Evolutionary conservation across 2,888 invertebrate species (phyloP).

Genomic region (Meandrusa payeni): DNA sequence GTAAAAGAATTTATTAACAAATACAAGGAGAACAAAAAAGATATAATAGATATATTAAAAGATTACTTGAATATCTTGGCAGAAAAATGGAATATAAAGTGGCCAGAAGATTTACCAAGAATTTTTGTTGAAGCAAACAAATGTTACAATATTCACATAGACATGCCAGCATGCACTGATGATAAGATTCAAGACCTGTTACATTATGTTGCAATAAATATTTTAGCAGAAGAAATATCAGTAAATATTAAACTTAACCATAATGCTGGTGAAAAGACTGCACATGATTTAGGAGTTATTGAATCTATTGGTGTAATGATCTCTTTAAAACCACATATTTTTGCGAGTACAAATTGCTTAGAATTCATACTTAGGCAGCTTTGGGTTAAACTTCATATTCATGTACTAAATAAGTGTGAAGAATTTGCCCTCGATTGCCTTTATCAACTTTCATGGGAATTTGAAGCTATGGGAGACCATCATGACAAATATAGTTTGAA

Average conservation of each 20-base stretch:
- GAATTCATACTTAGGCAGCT: conserved; percentile 60
- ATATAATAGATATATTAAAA: conserved; percentile 82
- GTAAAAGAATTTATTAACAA: conserved; percentile 83
- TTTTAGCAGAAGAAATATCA: conserved; percentile 63
- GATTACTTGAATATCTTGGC: conserved; percentile 81
- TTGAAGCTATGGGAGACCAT: conserved; percentile 67
- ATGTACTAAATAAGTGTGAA: conserved; percentile 61
- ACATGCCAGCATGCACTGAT: conserved; percentile 60
- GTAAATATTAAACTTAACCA: conserved; percentile 58
- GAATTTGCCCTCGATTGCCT: conserved; percentile 65
- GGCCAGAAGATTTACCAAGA: conserved; percentile 82
- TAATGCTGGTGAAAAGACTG: conserved; percentile 39
- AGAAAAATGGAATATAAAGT: conserved; percentile 82
- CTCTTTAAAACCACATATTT: conserved; percentile 58
- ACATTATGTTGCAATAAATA: conserved; percentile 58
- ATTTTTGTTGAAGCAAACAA: conserved; percentile 82
- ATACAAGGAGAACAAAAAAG: conserved; percentile 77
- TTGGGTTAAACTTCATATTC: conserved; percentile 68
- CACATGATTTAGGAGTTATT: conserved; percentile 52
- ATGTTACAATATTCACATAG: conserved; percentile 71
- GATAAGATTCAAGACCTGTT: conserved; percentile 54
- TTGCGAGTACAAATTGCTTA: conserved; percentile 52
- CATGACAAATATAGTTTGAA: conserved; percentile 52
- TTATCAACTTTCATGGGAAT: conserved; percentile 65
- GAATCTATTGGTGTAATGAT: conserved; percentile 62